Evolutionary conservation across 2,797 vertebrate species (phyloP).

Genomic region (Buceros bicornis): DNA sequence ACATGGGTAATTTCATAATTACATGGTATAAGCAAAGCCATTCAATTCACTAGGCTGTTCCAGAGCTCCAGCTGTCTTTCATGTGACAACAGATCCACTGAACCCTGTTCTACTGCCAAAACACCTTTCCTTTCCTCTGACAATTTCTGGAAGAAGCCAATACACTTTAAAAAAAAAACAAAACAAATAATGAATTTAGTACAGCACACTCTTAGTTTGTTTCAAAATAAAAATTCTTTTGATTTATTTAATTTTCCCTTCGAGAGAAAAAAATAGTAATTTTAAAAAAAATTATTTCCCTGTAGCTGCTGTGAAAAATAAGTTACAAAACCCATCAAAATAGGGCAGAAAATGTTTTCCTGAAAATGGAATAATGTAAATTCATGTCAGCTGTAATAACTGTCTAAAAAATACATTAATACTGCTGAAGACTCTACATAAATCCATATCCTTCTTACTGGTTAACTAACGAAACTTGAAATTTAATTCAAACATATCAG

Average conservation of each 20-base stretch:
- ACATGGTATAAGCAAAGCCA: not conserved
- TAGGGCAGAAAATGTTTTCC: not conserved
- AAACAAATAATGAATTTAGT: not conserved
- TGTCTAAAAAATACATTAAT: not conserved
- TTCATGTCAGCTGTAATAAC: not conserved
- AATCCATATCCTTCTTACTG: not conserved
- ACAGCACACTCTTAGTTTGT: not conserved
- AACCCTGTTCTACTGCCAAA: not conserved
- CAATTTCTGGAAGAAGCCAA: not conserved
- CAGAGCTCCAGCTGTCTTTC: not conserved
- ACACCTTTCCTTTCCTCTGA: not conserved
- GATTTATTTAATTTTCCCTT: not conserved
- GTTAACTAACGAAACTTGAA: not conserved
- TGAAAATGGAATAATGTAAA: not conserved
- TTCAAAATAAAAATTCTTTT: not conserved
- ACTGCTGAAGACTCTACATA: not conserved
- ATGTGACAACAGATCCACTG: not conserved
- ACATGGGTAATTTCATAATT: not conserved
- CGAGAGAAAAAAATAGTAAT: not conserved
- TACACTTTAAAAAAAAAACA: not conserved
- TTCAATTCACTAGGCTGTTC: not conserved
- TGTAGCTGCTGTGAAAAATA: not conserved
- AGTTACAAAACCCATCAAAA: not conserved
- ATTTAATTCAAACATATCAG: not conserved
- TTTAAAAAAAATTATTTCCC: not conserved